phyloP scores from a whole-genome alignment of 1,140 invertebrate genomes.

The Trichonephila inaurata region DNA sequence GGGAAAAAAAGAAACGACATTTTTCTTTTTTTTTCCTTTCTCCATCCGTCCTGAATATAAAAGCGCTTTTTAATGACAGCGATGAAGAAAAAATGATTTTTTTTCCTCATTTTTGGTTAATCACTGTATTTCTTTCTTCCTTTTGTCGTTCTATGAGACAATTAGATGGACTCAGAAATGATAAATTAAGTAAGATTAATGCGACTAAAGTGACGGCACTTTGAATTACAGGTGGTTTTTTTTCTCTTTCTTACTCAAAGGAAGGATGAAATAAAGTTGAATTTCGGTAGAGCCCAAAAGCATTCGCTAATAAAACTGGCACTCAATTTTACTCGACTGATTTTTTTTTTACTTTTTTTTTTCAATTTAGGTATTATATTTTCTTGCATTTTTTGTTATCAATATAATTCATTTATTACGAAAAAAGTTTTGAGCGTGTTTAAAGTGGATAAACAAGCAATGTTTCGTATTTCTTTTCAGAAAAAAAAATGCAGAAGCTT shows the following conservation, averaged over 20 bases:
- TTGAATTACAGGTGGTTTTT: constrained; percentile 31
- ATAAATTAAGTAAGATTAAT: constrained; percentile 74
- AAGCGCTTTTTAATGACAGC: constrained; percentile 42
- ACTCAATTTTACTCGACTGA: not conserved
- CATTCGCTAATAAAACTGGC: not conserved
- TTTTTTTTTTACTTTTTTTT: not conserved
- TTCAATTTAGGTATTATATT: not conserved
- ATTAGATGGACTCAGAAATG: constrained; percentile 64
- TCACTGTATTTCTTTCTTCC: constrained; percentile 42
- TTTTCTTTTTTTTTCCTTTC: not conserved
- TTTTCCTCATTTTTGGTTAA: constrained; percentile 42
- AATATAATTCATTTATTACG: too few species aligned
- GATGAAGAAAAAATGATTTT: constrained; percentile 26
- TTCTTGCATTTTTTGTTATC: too few species aligned
- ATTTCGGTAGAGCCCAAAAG: not conserved
- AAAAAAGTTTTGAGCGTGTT: too few species aligned
- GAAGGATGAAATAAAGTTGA: not conserved
- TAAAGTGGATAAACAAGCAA: too few species aligned
- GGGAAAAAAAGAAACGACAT: not conserved
- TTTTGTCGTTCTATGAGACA: constrained; percentile 55
- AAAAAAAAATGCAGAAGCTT: too few species aligned
- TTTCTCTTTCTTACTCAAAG: not conserved
- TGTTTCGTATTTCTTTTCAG: too few species aligned
- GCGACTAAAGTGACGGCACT: constrained; percentile 46
- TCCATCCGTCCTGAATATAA: not conserved